A percentile compares a stretch with the other conserved stretches of the same genome.
phyloP scores from a whole-genome alignment of 2,888 invertebrate species.

The Meandrusa payeni region DNA sequence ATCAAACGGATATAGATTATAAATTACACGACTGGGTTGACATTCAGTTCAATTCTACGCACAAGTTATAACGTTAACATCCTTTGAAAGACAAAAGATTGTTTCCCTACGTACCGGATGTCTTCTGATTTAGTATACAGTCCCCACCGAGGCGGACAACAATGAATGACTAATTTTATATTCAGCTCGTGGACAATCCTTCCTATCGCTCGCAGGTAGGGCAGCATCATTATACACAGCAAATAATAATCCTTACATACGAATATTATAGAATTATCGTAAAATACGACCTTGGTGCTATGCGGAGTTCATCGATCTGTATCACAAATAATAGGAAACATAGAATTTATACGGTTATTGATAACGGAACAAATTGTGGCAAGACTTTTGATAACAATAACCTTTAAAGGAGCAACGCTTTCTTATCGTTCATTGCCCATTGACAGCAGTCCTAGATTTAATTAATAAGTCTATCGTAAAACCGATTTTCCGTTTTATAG shows the following conservation, averaged over 20 bases:
- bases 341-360: too few relatives aligned
- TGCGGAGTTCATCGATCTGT: too few relatives aligned
- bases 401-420: too few relatives aligned
- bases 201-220: constrained; percentile 27
- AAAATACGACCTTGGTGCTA: too few relatives aligned
- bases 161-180: constrained; percentile 54
- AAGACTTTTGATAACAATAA: too few relatives aligned
- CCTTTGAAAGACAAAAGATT: constrained; percentile 51
- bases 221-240: neutral
- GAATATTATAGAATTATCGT: neutral
- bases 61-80: constrained; percentile 32
- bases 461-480: too few relatives aligned
- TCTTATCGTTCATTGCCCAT: too few relatives aligned
- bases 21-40: neutral
- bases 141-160: constrained; percentile 42
- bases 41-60: constrained; percentile 9
- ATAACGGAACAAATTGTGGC: too few relatives aligned
- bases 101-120: constrained; percentile 47
- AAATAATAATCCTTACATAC: constrained; percentile 6
- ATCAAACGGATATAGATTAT: neutral
- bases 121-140: constrained; percentile 51
- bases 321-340: too few relatives aligned
- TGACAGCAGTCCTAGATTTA: too few relatives aligned
- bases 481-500: too few relatives aligned
- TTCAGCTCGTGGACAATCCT: constrained; percentile 39